These are phyloP conservation scores for Neogobius melanostomus DNA, from an alignment of 2,113 vertebrate species.

Conservation along the genomic window DNA sequence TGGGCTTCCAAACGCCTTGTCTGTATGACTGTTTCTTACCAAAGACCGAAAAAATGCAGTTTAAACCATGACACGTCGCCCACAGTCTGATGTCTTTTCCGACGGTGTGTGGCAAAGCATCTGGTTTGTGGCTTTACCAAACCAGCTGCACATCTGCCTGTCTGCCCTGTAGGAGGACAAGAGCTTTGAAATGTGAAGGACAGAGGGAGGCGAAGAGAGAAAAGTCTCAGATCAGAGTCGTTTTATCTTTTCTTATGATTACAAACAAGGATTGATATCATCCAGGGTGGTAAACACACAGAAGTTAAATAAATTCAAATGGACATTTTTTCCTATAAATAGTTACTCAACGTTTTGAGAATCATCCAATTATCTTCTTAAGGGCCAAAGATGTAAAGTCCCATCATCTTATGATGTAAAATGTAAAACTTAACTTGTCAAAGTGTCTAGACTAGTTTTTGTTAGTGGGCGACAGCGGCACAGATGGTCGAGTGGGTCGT, in stretches of 20 bases:
- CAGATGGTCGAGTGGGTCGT: too few relatives aligned
- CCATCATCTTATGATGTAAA: too few relatives aligned
- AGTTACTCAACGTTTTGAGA: too few relatives aligned
- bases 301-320: too few relatives aligned
- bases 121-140: conserved; percentile 39
- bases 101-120: conserved; percentile 27
- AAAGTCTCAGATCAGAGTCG: background rate
- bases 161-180: background rate
- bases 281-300: too few relatives aligned
- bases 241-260: background rate
- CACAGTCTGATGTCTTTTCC: conserved; percentile 16
- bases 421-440: too few relatives aligned
- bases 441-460: too few relatives aligned
- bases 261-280: background rate
- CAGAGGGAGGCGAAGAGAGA: background rate
- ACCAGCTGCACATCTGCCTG: conserved; percentile 11
- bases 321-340: too few relatives aligned
- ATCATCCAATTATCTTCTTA: too few relatives aligned
- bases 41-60: background rate
- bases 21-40: background rate
- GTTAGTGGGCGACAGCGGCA: too few relatives aligned
- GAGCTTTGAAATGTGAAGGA: background rate
- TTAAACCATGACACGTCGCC: background rate
- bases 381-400: too few relatives aligned
- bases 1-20: background rate